Conservation (phyloP, 2,797 vertebrate genomes). For the Psittacula derbiana region DNA sequence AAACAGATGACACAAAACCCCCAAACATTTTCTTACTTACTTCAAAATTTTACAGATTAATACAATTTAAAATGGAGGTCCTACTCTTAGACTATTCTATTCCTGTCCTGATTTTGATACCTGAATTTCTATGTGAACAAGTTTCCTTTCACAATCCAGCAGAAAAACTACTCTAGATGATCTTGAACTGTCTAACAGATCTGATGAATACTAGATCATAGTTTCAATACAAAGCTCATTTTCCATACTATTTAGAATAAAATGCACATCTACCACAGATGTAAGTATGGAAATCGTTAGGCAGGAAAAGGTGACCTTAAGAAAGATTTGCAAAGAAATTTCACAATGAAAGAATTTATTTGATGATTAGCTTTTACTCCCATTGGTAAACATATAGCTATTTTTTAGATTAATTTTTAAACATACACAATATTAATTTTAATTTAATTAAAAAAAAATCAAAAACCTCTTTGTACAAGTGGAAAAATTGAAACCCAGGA, state of each 20-base stretch:
- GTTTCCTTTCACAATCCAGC: neutral
- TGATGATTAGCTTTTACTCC: neutral
- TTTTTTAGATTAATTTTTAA: neutral
- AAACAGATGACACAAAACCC: neutral
- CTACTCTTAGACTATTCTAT: neutral
- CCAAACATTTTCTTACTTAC: neutral
- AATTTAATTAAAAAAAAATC: neutral
- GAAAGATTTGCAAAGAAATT: neutral
- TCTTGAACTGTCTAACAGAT: neutral
- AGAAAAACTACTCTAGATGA: neutral
- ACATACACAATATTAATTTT: neutral
- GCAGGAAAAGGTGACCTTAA: neutral
- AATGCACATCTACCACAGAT: neutral
- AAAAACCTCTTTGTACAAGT: neutral
- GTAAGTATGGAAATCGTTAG: neutral
- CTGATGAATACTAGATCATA: neutral
- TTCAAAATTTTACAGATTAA: neutral
- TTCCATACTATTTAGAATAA: neutral
- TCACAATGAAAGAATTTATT: neutral
- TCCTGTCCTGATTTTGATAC: neutral
- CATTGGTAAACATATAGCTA: neutral
- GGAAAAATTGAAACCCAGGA: neutral
- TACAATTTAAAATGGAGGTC: neutral
- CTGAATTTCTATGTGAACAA: neutral
- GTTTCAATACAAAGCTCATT: neutral